Percentiles rank a stretch among this genome's conserved stretches.
phyloP scores from a whole-genome alignment of 2,113 vertebrate genomes.

The Anthoscopus minutus region DNA sequence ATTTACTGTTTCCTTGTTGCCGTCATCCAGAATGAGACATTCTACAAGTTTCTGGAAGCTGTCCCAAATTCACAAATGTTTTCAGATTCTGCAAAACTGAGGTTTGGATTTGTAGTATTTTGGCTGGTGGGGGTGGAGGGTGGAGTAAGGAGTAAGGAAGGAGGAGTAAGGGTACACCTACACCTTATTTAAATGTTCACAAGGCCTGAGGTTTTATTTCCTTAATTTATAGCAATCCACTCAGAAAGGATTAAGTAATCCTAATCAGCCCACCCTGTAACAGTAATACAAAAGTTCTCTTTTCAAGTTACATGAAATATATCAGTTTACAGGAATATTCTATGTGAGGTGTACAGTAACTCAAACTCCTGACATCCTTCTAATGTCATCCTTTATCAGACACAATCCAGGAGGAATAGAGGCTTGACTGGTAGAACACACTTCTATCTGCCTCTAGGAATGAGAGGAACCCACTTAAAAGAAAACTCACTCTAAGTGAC shows the following conservation, averaged over 20 bases:
- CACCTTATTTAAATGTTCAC: neutral
- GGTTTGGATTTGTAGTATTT: neutral
- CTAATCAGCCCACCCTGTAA: neutral
- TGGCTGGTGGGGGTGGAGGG: rapidly evolving
- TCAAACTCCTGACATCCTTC: neutral
- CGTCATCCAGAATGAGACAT: neutral
- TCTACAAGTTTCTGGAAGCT: neutral
- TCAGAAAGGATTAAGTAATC: neutral
- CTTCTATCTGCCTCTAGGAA: neutral
- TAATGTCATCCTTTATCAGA: neutral
- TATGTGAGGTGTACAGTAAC: neutral
- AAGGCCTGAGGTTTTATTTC: neutral
- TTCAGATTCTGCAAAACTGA: neutral
- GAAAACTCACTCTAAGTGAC: neutral
- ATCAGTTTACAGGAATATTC: neutral
- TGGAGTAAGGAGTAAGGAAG: neutral
- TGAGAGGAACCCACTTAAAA: neutral
- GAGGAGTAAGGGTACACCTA: neutral
- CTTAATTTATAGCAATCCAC: neutral
- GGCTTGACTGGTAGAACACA: neutral
- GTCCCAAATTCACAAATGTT: neutral
- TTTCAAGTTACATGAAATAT: neutral
- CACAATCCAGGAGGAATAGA: neutral
- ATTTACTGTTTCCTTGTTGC: neutral
- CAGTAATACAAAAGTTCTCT: neutral